Evolutionary conservation across 2,797 vertebrate genomes (phyloP), one percentile per base, ranked within the genome.

Genomic region (Oryzias sinensis): DNA sequence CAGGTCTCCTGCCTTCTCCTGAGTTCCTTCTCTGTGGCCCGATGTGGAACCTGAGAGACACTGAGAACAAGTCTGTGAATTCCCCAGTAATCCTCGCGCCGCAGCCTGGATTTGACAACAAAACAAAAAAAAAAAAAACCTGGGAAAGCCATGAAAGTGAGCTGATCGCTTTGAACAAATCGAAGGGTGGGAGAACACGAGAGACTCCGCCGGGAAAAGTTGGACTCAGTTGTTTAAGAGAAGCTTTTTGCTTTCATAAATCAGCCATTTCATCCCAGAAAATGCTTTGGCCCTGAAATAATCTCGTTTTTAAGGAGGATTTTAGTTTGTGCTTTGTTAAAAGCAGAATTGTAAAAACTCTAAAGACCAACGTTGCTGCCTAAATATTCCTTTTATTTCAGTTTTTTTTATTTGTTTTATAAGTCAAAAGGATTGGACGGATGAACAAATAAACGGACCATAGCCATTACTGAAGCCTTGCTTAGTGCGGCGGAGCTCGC

Each of bases 351-450:
- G 87, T 91, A 85, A 87, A 89, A 89, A 91, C 89, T 90, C 85
- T 89, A 89, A 37, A 90, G 89, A 92, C 86, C 88, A 91, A 91
- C 83, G 70, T 86, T 90, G 88, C 89, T 90, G 89, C 89, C 89
- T 90, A 87, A 84, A 83, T 86, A 76, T 80, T 87, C 88, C 77
- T 80, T 85, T 84, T 76, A 74, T 80, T 79, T 80, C 57, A 79
- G 83, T 62, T 51, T 85, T 86, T 79, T 78, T 60, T 86, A 72
- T 76, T 37, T 72, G 46, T 89, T 84, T 85, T 82, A 37, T 80
- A 80, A 79, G 70, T 84, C 69, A 78, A 78, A 45, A 56, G 72
- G 78, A 70, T 81, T 52, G 54, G 82, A 79, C 58, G 61, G 71
- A 77, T 27, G 72, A 81, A 81, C 62, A 68, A 27, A 27, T 27